A percentile compares a stretch with the other conserved stretches of the same genome.
These are phyloP conservation scores for Pediacus dermestoides DNA, from an alignment of 2,888 invertebrate species.

Conservation along the genomic window DNA sequence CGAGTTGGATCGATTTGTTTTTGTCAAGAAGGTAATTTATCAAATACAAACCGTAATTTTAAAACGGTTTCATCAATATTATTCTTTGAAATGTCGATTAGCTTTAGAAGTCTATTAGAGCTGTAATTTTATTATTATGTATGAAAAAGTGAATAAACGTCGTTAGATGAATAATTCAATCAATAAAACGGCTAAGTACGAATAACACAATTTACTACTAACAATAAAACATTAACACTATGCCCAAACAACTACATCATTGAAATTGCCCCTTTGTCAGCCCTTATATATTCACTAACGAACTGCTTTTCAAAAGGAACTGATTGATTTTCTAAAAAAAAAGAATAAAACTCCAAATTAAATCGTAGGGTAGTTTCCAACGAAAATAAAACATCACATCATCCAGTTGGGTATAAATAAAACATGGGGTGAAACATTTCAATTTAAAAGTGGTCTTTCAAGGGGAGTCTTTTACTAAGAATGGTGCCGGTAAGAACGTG, in stretches of 20 bases:
- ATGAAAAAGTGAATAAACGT: too few species aligned
- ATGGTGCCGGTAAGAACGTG: too few species aligned
- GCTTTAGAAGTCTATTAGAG: too few species aligned
- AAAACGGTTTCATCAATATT: too few species aligned
- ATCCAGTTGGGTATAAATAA: constrained; percentile 25
- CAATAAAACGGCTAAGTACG: background rate
- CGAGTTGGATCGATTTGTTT: too few species aligned
- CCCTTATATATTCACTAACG: constrained; percentile 15
- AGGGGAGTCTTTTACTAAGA: too few species aligned
- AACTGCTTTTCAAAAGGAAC: constrained; percentile 13
- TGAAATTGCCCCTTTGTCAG: constrained; percentile 16
- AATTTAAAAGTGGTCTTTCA: constrained; percentile 23
- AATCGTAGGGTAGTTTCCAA: constrained; percentile 15
- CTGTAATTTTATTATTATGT: too few species aligned
- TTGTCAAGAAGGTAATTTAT: too few species aligned
- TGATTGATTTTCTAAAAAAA: constrained; percentile 16
- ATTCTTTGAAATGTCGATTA: too few species aligned
- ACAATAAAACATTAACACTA: constrained; percentile 6
- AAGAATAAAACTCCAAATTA: constrained; percentile 17
- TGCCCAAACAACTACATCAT: constrained; percentile 14
- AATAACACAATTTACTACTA: background rate
- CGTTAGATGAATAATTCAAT: too few species aligned
- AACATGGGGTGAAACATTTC: constrained; percentile 27
- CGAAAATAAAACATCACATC: constrained; percentile 16
- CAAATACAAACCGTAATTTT: too few species aligned